Percentiles rank a stretch among this genome's conserved stretches.
These are phyloP conservation scores for Ptychoptera contaminata DNA, from an alignment of 2,888 invertebrate genomes.

Conservation along the genomic window DNA sequence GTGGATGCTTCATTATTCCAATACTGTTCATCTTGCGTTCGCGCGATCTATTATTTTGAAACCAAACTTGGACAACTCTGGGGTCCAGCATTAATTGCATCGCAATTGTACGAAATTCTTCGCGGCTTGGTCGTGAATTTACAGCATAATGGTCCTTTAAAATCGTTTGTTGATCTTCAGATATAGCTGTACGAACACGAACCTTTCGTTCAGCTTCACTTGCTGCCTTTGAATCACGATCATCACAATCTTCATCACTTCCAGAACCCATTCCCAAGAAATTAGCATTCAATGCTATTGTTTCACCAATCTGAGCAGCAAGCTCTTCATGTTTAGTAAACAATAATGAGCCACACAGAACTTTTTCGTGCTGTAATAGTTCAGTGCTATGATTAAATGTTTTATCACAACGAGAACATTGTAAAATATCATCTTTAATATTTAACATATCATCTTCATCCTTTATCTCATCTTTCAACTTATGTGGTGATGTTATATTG, in stretches of 20 bases:
- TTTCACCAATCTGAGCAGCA: slow-evolving; percentile 61
- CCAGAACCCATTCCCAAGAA: slow-evolving; percentile 24
- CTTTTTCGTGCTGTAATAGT: slow-evolving; percentile 57
- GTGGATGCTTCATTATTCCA: not conserved
- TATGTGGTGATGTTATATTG: slow-evolving; percentile 11
- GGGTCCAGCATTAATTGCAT: slow-evolving; percentile 57
- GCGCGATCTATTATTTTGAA: slow-evolving; percentile 85
- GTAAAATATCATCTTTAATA: slow-evolving; percentile 26
- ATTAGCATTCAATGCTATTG: slow-evolving; percentile 21
- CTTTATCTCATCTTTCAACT: not conserved
- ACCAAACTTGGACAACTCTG: slow-evolving; percentile 86
- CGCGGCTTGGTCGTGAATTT: slow-evolving; percentile 87
- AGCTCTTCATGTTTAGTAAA: slow-evolving; percentile 54
- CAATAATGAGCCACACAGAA: slow-evolving; percentile 32
- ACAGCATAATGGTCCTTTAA: slow-evolving; percentile 77
- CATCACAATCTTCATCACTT: slow-evolving; percentile 44
- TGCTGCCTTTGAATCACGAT: slow-evolving; percentile 37
- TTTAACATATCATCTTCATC: slow-evolving; percentile 3
- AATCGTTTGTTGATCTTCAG: slow-evolving; percentile 81
- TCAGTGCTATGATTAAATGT: slow-evolving; percentile 41
- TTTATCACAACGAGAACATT: slow-evolving; percentile 42
- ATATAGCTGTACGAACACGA: slow-evolving; percentile 83
- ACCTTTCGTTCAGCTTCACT: slow-evolving; percentile 61
- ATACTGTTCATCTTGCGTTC: slow-evolving; percentile 52
- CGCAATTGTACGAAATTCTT: slow-evolving; percentile 83